phyloP scores from a whole-genome alignment of 2,888 invertebrate genomes.

The Aphodius sticticus region DNA sequence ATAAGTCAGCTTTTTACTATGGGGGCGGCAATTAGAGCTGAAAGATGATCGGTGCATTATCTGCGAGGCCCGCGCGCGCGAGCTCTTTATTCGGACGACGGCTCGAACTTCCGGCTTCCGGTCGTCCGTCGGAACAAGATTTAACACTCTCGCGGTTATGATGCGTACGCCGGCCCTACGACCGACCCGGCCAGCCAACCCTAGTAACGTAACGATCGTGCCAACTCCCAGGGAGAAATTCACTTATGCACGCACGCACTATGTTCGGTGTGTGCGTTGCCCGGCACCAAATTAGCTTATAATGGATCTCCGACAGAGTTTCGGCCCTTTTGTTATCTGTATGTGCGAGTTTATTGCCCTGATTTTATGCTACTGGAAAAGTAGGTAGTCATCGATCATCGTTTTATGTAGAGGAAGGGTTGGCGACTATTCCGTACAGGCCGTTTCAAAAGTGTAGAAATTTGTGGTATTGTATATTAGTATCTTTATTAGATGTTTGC shows the following conservation, averaged over 20 bases:
- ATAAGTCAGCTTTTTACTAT: conserved; percentile 47
- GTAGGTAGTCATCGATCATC: neutral
- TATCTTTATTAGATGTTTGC: too few relatives aligned
- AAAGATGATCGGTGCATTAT: conserved; percentile 56
- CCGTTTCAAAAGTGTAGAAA: too few relatives aligned
- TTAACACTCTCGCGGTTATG: conserved; percentile 60
- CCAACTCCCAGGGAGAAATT: conserved; percentile 31
- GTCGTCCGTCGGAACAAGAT: conserved; percentile 61
- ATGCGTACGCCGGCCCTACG: conserved; percentile 50
- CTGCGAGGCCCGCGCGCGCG: conserved; percentile 37
- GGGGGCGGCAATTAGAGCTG: conserved; percentile 57
- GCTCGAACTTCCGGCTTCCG: conserved; percentile 60
- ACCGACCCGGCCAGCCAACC: conserved; percentile 35
- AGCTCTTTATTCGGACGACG: conserved; percentile 60
- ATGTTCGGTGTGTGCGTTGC: conserved; percentile 26
- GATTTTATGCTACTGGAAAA: neutral
- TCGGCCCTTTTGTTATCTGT: neutral
- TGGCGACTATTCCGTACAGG: neutral
- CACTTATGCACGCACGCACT: conserved; percentile 35
- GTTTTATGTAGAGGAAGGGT: neutral
- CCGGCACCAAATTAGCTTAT: conserved; percentile 33
- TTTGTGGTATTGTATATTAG: too few relatives aligned
- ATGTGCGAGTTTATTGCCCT: conserved; percentile 4
- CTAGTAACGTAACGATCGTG: conserved; percentile 13
- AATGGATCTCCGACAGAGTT: conserved; percentile 25